phyloP scores from a whole-genome alignment of 2,113 vertebrate genomes.

The Clarias magur region DNA sequence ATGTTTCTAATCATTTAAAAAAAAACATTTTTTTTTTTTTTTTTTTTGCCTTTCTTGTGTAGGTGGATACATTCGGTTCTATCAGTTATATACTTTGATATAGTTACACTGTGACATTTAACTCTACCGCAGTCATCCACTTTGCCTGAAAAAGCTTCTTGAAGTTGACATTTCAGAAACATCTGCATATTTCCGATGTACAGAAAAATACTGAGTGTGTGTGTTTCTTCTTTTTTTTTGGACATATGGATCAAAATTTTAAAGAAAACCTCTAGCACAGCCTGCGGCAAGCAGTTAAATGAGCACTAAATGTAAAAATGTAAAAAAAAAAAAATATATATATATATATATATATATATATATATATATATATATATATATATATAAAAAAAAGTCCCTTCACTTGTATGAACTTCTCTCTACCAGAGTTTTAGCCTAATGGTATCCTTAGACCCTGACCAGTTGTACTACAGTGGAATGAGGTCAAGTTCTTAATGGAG shows the following conservation, averaged over 20 bases:
- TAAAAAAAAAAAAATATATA: too few relatives aligned
- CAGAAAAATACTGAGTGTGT: not conserved
- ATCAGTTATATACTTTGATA: constrained; percentile 13
- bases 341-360: not conserved
- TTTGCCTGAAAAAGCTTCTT: constrained; percentile 1
- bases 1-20: not conserved
- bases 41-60: not conserved
- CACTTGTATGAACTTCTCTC: not conserved
- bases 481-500: not conserved
- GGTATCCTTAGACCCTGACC: not conserved
- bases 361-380: too few relatives aligned
- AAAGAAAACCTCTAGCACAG: not conserved
- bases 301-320: not conserved
- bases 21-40: constrained; percentile 1
- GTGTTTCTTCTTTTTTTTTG: constrained; percentile 2
- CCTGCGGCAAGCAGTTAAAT: not conserved
- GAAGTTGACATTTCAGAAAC: constrained; percentile 6
- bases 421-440: not conserved
- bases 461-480: not conserved
- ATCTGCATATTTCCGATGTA: not conserved
- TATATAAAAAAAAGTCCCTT: not conserved
- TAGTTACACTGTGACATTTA: not conserved
- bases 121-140: not conserved
- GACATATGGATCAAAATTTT: not conserved
- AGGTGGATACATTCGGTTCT: constrained; percentile 15